Conservation (phyloP, 2,888 invertebrate genomes). For the Ornithoptera alexandrae region DNA sequence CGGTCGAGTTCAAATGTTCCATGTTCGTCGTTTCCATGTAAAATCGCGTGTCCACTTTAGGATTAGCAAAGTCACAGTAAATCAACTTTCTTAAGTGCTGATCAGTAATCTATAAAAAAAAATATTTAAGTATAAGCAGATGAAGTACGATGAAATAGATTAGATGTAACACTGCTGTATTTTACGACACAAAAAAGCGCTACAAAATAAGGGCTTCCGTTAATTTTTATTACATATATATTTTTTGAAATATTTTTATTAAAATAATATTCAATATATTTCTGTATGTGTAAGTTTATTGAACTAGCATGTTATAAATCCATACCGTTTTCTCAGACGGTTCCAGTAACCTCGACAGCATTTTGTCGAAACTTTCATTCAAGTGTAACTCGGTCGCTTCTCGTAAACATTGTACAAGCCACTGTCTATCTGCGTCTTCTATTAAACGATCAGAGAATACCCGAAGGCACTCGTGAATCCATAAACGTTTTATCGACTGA, state of each 20-base stretch:
- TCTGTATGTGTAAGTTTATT: too few species aligned
- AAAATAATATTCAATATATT: too few species aligned
- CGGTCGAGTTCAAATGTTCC: constrained; percentile 88
- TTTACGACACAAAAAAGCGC: too few species aligned
- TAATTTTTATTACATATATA: too few species aligned
- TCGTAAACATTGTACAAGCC: constrained; percentile 88
- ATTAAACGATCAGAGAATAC: constrained; percentile 96
- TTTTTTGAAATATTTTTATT: too few species aligned
- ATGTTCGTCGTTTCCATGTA: constrained; percentile 94
- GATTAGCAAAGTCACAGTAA: constrained; percentile 97
- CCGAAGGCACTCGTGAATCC: constrained; percentile 96
- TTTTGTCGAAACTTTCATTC: constrained; percentile 83
- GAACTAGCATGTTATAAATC: background rate
- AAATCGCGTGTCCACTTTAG: constrained; percentile 92
- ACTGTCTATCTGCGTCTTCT: constrained; percentile 89
- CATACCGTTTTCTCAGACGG: constrained; percentile 16
- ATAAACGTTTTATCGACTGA: constrained; percentile 91
- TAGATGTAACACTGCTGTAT: too few species aligned
- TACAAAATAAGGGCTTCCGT: too few species aligned
- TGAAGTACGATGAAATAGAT: background rate
- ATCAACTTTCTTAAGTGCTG: constrained; percentile 90
- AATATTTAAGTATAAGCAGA: background rate
- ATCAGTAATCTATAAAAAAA: constrained; percentile 83
- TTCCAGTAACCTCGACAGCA: constrained; percentile 83
- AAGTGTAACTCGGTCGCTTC: constrained; percentile 80